Evolutionary conservation across 1,140 invertebrate genomes (phyloP), one percentile per base, ranked within the genome.

Genomic region (Achatina immaculata): DNA sequence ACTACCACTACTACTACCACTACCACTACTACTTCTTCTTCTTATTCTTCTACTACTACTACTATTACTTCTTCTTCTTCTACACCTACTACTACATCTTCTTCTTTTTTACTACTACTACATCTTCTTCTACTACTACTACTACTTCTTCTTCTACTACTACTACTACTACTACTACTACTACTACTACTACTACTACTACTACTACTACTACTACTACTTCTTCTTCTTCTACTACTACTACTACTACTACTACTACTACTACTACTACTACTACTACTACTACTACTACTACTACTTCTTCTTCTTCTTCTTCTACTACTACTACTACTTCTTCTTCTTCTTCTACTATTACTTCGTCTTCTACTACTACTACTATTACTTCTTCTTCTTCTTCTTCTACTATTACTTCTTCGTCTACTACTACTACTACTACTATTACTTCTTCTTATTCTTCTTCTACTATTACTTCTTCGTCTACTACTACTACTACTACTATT

Each of bases 151-250:
- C 40, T 81, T 55, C 28, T 72, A 80, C 24, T 80, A 80, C 31
- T 72, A 72, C 31, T 72, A 80, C 42, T 80, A 72, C 24, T 72
- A 72, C 24, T 80, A 80, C 31, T 80, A 45, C n/a, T 43, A 69
- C 42, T 72, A 71, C n/a, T 65, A 72, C 34, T 80, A 48, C 40
- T 73, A 38, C 48, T 45, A 42, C 31, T 69, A 45, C 36, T 80
- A 72, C 40, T 71, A 42, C 31, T 80, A 21, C 68, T 71, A 72
- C 40, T 80, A 24, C 40, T 80, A 72, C 40, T 71, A 21, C 40
- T 80, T 14, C 40, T 80, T 7, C 40, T 72, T 40, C 45, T 80
- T 31, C 40, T 69, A 72, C 40, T 80, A 48, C 40, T 80, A 45
- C 45, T 72, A 42, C 31, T 45, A 42, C 43, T 71, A 71, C 43